Evolutionary conservation across 2,888 invertebrate genomes (phyloP), one percentile per base, ranked within the genome.

Genomic region (Drosophila mettleri): DNA sequence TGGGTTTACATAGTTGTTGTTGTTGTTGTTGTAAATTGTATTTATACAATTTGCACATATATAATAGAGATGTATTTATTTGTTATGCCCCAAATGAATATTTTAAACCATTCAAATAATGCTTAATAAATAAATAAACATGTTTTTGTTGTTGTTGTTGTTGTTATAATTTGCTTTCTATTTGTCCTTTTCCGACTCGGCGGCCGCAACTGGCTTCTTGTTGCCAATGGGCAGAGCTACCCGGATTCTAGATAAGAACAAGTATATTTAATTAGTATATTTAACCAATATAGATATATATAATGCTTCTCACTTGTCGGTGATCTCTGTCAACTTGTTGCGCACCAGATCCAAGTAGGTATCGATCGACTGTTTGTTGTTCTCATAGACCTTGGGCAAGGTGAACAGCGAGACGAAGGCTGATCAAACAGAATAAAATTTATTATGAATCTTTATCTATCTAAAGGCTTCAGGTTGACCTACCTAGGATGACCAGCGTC

Each of bases 401-500:
- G 98, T 96, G 94, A 99, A 99, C 86, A 98, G 94, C 85, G 96
- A 96, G 89, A 98, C 95, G 93, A 98, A 97, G 86, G 95, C 98
- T 98, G 14, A 48, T 6, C 5, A 7, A 94, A 94, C 75, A 34
- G 22, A 27, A 61, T 33, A 62, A 24, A 24, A n/a, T 24, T 33
- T 14, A 49, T 2, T 46, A 49, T 0, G 10, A 22, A 14, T 22
- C n/a, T n/a, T 0, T 9, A 20, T 14, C 3, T 31, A 33, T 22
- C 5, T 14, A 9, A 9, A 22, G 6, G 6, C n/a, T 8, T 5
- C n/a, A n/a, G n/a, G 10, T 3, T 7, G 1, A 49, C 1, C 4
- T 16, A 98, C 98, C 97, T 91, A 99, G 95, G 91, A 99, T 98
- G 91, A 99, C 95, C 89, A 99, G 95, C 86, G 99, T 98, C 96